Evolutionary conservation across 1,140 invertebrate genomes (phyloP).

Genomic region (Drosophila ambigua): DNA sequence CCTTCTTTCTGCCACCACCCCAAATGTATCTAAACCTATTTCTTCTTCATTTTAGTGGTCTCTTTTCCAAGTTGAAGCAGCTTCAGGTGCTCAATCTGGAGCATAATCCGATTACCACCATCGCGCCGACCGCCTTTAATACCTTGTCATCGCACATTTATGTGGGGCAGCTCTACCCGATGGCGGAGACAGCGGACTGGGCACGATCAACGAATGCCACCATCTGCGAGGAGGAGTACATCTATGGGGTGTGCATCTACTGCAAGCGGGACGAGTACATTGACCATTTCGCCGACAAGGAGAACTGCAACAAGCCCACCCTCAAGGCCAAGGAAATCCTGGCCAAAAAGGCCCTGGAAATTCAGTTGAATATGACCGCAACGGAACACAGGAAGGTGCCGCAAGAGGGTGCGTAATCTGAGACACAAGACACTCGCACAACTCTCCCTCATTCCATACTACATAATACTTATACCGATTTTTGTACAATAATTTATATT

Average conservation of each 20-base stretch:
- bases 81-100: conserved; percentile 67
- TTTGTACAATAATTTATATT: conserved; percentile 56
- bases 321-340: conserved; percentile 56
- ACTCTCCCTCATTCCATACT: conserved; percentile 12
- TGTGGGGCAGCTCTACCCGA: conserved; percentile 49
- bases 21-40: no score
- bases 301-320: conserved; percentile 65
- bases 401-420: conserved; percentile 40
- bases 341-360: conserved; percentile 47
- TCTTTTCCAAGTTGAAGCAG: conserved; percentile 60
- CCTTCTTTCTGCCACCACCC: background rate
- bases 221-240: conserved; percentile 67
- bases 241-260: conserved; percentile 66
- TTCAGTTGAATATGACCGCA: conserved; percentile 28
- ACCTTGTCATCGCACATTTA: conserved; percentile 61
- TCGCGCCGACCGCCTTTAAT: conserved; percentile 57
- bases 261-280: conserved; percentile 67
- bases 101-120: conserved; percentile 71
- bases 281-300: conserved; percentile 65
- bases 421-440: background rate
- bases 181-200: conserved; percentile 47
- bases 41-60: conserved; percentile 34
- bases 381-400: conserved; percentile 20
- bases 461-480: conserved; percentile 6
- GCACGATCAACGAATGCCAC: conserved; percentile 60